Base-by-base conservation (phyloP, 2,888 invertebrate genomes). In the Elaeidobius kamerunicus region DNA sequence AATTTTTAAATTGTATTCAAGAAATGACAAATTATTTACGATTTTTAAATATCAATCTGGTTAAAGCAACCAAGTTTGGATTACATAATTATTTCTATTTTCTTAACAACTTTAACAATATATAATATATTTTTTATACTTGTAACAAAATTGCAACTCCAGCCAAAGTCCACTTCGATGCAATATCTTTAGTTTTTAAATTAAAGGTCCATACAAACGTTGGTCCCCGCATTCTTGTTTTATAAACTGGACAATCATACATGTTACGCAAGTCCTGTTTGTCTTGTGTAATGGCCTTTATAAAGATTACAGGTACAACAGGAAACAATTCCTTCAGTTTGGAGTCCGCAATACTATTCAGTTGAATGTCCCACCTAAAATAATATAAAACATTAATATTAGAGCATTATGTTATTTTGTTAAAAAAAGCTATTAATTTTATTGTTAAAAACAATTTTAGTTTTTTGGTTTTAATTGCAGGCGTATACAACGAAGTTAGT, bases 121-220 rank as follows among this genome's bases (percentile, higher is more conserved):
- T n/a, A n/a, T n/a, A 30, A 27, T 14, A 20, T n/a, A n/a, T n/a
- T n/a, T n/a, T 20, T 76, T 80, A 94, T 58, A 88, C 84, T 68
- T 93, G 92, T 40, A 97, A 78, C 41, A 97, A 74, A 34, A 97
- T 80, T 2, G 94, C 93, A 0, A 95, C 95, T 2, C 97, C 96
- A 2, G 90, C 95, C 36, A 97, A 76, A 5, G 91, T 86, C 96
- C 96, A 97, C 66, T 91, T 91, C 1, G 91, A 84, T 0, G 94
- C 82, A 62, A 86, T 90, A 64, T 93, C 91, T 68, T 84, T 89
- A 11, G 90, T 91, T 76, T 88, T 90, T 54, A 97, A 76, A 73
- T 93, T 93, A 70, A 97, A 96, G 0, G 94, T 94, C 95, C 95
- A 96, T 9, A 97, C 92, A 67, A 85, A 97, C 0, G 95, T 96